Conservation (phyloP, 2,888 invertebrate genomes). For the Caenorhabditis becei region DNA sequence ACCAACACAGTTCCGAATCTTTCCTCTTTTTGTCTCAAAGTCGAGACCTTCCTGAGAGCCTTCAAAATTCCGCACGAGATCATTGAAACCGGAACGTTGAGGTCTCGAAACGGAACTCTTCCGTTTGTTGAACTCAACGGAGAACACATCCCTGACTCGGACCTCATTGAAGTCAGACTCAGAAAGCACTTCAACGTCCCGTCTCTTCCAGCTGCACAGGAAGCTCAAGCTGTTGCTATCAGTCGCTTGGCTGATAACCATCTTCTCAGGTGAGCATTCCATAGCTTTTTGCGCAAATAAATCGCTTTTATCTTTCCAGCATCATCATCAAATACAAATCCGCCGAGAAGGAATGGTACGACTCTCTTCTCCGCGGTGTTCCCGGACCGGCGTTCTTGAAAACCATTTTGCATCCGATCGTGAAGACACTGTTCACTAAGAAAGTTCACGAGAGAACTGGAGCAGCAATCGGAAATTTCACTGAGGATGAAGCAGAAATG, state of each 20-base stretch:
- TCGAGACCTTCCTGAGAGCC: slow-evolving; percentile 77
- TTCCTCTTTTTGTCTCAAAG: slow-evolving; percentile 78
- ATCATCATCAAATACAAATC: slow-evolving; percentile 36
- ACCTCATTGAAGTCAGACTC: slow-evolving; percentile 48
- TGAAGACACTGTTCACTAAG: slow-evolving; percentile 26
- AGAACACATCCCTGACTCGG: slow-evolving; percentile 55
- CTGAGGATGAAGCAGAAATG: slow-evolving; percentile 51
- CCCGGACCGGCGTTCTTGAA: slow-evolving; percentile 27
- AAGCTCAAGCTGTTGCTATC: slow-evolving; percentile 44
- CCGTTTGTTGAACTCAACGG: slow-evolving; percentile 59
- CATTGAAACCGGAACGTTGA: slow-evolving; percentile 12
- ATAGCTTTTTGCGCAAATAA: not conserved
- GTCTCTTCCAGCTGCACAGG: slow-evolving; percentile 24
- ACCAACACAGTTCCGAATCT: slow-evolving; percentile 73
- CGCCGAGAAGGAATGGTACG: slow-evolving; percentile 22
- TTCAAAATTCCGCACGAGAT: slow-evolving; percentile 76
- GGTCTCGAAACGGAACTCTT: slow-evolving; percentile 44
- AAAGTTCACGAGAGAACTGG: slow-evolving; percentile 31
- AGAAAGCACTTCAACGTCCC: slow-evolving; percentile 50
- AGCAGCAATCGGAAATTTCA: slow-evolving; percentile 39
- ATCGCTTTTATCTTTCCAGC: slow-evolving; percentile 17
- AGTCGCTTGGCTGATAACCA: slow-evolving; percentile 48
- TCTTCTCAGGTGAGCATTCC: slow-evolving; percentile 10
- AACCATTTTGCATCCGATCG: slow-evolving; percentile 20
- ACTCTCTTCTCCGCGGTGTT: slow-evolving; percentile 19